Conservation (phyloP, 1,140 invertebrate species). For the Teleopsis dalmanni region DNA sequence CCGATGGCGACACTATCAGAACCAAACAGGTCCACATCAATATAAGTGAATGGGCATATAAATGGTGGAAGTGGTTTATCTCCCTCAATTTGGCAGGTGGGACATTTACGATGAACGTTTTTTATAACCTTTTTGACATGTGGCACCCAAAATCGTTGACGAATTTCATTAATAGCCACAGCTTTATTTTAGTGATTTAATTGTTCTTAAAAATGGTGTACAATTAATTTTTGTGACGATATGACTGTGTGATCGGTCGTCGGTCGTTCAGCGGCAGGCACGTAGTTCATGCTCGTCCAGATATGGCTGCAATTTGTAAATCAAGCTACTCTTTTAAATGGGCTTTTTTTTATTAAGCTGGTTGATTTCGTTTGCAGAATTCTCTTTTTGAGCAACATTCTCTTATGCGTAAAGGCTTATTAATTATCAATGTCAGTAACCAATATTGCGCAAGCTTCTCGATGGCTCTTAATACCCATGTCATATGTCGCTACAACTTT, state of each 20-base stretch:
- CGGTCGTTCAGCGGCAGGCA: neutral
- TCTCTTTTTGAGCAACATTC: too few species aligned
- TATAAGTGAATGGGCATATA: conserved; percentile 16
- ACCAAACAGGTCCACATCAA: conserved; percentile 24
- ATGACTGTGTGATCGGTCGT: too few species aligned
- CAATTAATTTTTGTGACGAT: too few species aligned
- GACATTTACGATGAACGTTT: neutral
- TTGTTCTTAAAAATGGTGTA: neutral
- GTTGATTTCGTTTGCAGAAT: too few species aligned
- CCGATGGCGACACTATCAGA: conserved; percentile 17
- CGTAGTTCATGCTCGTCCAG: neutral
- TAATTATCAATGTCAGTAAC: too few species aligned
- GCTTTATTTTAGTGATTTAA: neutral
- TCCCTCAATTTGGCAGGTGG: conserved; percentile 3
- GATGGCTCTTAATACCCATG: too few species aligned
- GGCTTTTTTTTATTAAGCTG: too few species aligned
- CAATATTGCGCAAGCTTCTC: too few species aligned
- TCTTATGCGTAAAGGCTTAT: too few species aligned
- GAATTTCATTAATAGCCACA: neutral
- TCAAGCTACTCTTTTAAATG: neutral
- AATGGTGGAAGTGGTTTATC: neutral
- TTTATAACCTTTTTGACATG: neutral
- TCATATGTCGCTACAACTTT: too few species aligned
- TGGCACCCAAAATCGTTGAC: neutral
- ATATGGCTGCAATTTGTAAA: neutral